Evolutionary conservation across 1,140 invertebrate genomes (phyloP), one percentile per base, ranked within the genome.

Genomic region (Arion vulgaris): DNA sequence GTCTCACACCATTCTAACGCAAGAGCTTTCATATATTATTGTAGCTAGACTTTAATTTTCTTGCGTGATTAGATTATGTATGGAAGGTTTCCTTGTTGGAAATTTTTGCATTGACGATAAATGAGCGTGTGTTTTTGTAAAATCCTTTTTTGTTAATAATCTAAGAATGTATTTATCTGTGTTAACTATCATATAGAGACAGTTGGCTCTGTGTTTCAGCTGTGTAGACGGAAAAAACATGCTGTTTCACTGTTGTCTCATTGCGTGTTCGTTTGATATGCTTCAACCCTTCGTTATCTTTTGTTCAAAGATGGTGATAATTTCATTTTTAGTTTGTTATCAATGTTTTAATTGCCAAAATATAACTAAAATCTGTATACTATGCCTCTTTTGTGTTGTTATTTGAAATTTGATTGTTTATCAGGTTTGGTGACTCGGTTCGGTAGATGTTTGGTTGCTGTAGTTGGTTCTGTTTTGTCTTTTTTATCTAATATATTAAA

Each of bases 241-340:
- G 28, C 62, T 23, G 28, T 57, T 23, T 74, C 17, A 11, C 15
- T 74, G 36, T 76, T 53, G 49, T 53, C n/a, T 53, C 34, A 28
- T 32, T 51, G 74, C 15, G 45, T 81, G 38, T 72, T 71, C 69
- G 49, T 49, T 82, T 78, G 39, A 51, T 75, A 26, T 11, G 49
- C 66, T 53, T 74, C n/a, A 23, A 11, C 13, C 9, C 28, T 49
- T 77, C 19, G 41, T 81, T 53, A 17, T 13, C 34, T 36, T 49
- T 68, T 39, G 34, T 57, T 76, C 26, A 76, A 51, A 66, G 38
- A 23, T 76, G 15, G 23, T 36, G n/a, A 77, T 32, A 41, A 49
- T 45, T 72, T 71, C 41, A 76, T 51, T 76, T 81, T 39, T 69
- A 72, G 15, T 62, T 73, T 69, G 38, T 69, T 41, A 66, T 69